Percentiles rank a stretch among this genome's conserved stretches.
Conservation (phyloP, 1,140 invertebrate species). For the fruit fly (Drosophila melanogaster) region Release_6_plus_ISO1_MT NC_004354.4:19515001-19515500, state of each 20-base stretch:
- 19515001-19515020: conserved; percentile 47
- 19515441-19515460: conserved; percentile 27
- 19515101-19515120: neutral
- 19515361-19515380: conserved; percentile 3
- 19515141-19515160: neutral
- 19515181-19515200: neutral
- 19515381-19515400: conserved; percentile 20
- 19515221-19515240: conserved; percentile 1
- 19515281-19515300: neutral
- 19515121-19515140: neutral
- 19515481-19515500: neutral
- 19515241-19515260: conserved; percentile 2
- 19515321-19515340: neutral
- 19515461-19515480: neutral
- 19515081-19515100: neutral
- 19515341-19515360: neutral
- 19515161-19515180: neutral
- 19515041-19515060: conserved; percentile 16
- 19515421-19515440: conserved; percentile 50
- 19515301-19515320: conserved; percentile 8
- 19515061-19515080: neutral
- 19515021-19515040: conserved; percentile 36
- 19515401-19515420: conserved; percentile 39
- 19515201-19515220: neutral
- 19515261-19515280: neutral